Percentiles rank a stretch among this genome's conserved stretches.
Evolutionary conservation across 2,888 invertebrate genomes (phyloP).

Genomic region (Ganaspis brasiliensis): DNA sequence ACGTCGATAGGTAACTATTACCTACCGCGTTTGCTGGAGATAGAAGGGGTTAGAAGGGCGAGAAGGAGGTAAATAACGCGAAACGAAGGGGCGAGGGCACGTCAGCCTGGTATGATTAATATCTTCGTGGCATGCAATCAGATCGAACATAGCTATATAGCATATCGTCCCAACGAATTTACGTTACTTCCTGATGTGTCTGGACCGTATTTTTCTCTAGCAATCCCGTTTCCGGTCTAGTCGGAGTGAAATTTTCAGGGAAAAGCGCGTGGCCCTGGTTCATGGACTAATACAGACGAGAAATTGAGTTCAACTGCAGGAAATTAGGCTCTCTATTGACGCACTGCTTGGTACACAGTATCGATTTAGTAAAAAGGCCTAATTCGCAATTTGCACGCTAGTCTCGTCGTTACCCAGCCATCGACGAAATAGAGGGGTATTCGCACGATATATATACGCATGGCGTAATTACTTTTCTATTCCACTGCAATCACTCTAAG

Average conservation of each 20-base stretch:
- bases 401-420: slow-evolving; percentile 34
- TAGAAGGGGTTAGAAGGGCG: slow-evolving; percentile 54
- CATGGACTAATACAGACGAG: neutral
- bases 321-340: slow-evolving; percentile 39
- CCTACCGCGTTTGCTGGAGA: slow-evolving; percentile 27
- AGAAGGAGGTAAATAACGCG: slow-evolving; percentile 73
- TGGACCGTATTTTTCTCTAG: slow-evolving; percentile 41
- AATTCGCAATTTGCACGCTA: slow-evolving; percentile 39
- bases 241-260: slow-evolving; percentile 19
- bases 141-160: slow-evolving; percentile 74
- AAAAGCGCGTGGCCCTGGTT: neutral
- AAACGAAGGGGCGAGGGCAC: slow-evolving; percentile 78
- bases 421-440: slow-evolving; percentile 31
- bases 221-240: slow-evolving; percentile 29
- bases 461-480: slow-evolving; percentile 40
- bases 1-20: slow-evolving; percentile 43
- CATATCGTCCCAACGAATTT: slow-evolving; percentile 42
- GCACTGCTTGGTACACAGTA: slow-evolving; percentile 28
- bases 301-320: slow-evolving; percentile 34
- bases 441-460: slow-evolving; percentile 22
- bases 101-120: slow-evolving; percentile 83
- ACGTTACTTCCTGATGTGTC: slow-evolving; percentile 46
- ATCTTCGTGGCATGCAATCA: slow-evolving; percentile 82
- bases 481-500: slow-evolving; percentile 29
- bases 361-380: slow-evolving; percentile 37